Conservation (phyloP, 1,140 invertebrate genomes). For the Aphelenchoides fujianensis region DNA sequence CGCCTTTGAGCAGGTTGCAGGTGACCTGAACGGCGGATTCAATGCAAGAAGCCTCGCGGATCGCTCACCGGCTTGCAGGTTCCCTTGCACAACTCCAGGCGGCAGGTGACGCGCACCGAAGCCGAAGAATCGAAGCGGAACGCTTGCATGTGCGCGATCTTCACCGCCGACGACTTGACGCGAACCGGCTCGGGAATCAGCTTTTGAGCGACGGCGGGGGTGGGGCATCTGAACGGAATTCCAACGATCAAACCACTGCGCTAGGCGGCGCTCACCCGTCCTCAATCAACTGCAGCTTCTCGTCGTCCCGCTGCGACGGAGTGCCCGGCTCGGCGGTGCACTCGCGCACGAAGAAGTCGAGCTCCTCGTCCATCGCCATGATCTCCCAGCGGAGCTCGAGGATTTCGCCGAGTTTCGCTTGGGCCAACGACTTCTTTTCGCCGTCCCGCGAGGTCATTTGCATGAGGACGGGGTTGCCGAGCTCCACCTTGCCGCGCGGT, state of each 20-base stretch:
- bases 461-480: conserved; percentile 62
- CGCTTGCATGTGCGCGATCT: conserved; percentile 59
- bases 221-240: conserved; percentile 48
- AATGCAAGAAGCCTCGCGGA: conserved; percentile 2
- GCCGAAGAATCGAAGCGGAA: conserved; percentile 59
- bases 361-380: conserved; percentile 62
- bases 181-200: conserved; percentile 59
- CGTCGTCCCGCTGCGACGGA: conserved; percentile 33
- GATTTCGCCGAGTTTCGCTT: conserved; percentile 61
- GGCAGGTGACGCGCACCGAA: conserved; percentile 56
- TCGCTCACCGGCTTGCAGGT: conserved; percentile 52
- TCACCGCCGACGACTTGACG: conserved; percentile 51
- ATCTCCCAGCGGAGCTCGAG: conserved; percentile 62
- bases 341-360: conserved; percentile 61
- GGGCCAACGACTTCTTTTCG: conserved; percentile 36
- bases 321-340: conserved; percentile 56
- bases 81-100: conserved; percentile 61
- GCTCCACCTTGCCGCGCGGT: conserved; percentile 61
- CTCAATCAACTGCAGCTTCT: conserved; percentile 57
- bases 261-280: conserved; percentile 36
- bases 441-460: conserved; percentile 45
- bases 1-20: conserved; percentile 49
- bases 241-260: too few relatives aligned
- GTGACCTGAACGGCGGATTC: conserved; percentile 32
- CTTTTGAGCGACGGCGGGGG: conserved; percentile 61